Evolutionary conservation across 2,113 vertebrate species (phyloP).

Genomic region (Lophius piscatorius): DNA sequence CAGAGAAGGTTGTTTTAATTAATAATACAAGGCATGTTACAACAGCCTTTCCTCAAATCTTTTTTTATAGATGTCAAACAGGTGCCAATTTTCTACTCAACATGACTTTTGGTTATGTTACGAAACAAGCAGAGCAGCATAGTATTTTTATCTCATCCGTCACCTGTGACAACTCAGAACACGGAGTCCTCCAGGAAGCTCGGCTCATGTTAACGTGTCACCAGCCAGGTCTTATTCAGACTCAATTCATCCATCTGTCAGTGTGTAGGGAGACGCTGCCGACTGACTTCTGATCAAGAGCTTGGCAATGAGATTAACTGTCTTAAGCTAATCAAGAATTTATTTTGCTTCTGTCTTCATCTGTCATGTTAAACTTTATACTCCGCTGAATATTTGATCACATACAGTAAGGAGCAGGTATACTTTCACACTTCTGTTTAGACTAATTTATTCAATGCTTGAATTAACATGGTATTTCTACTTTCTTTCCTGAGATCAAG

Average conservation of each 20-base stretch:
- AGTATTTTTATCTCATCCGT: constrained; percentile 62
- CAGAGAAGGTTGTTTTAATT: constrained; percentile 73
- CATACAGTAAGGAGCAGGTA: constrained; percentile 50
- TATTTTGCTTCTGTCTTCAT: constrained; percentile 52
- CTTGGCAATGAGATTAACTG: constrained; percentile 56
- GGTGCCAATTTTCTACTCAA: constrained; percentile 64
- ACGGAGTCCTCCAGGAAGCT: constrained; percentile 60
- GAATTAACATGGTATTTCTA: constrained; percentile 48
- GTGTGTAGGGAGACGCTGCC: constrained; percentile 31
- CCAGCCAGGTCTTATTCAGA: constrained; percentile 63
- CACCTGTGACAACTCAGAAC: constrained; percentile 66
- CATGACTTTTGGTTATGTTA: constrained; percentile 63
- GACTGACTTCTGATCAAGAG: constrained; percentile 58
- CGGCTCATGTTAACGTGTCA: constrained; percentile 70
- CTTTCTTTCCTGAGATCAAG: constrained; percentile 41
- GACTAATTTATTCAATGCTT: constrained; percentile 43
- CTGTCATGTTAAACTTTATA: constrained; percentile 69
- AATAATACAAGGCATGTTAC: constrained; percentile 75
- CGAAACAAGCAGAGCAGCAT: constrained; percentile 69
- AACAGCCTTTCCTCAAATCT: constrained; percentile 59
- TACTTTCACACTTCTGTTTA: constrained; percentile 45
- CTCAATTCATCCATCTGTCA: constrained; percentile 64
- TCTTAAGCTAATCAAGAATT: constrained; percentile 65
- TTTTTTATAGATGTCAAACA: constrained; percentile 64
- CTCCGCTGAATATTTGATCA: constrained; percentile 61